Evolutionary conservation across 1,140 invertebrate species (phyloP), one percentile per base, ranked within the genome.

Genomic region (Drosophila tani): DNA sequence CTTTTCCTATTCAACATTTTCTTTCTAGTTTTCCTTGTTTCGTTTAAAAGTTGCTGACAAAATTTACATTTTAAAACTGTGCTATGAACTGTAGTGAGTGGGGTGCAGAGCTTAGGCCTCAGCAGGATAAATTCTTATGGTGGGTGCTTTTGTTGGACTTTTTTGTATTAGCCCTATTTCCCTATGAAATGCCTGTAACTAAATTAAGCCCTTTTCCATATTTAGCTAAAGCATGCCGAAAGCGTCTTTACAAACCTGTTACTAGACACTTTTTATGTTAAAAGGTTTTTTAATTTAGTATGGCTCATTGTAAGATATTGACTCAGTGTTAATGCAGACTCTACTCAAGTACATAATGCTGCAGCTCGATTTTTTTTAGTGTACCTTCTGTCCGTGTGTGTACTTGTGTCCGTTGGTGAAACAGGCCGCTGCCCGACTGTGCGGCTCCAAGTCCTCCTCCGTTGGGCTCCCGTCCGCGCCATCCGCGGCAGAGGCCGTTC

Each of bases 341-440:
- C 12, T 5, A 14, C 38, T 40, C 38, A 40, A 40, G 38, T 40
- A 15, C 40, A 15, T n/a, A 41, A 41, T 15, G 6, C 14, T n/a
- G 35, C 12, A 38, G 53, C 6, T 56, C 4, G 6, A 7, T 32
- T 15, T 12, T 12, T 40, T 24, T 41, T 7, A 40, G 53, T 56
- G 53, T 91, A 92, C 91, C 91, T 92, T 92, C 75, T 92, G 91
- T 57, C 91, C 91, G 67, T 92, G 91, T 66, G 91, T 91, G 67
- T 92, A 92, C 68, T 82, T 92, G 68, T 81, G 87, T 56, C 88
- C 88, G 76, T 84, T 85, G 62, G 83, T 91, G 62, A 82, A 83
- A 71, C 91, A 92, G n/a, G 91, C 79, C 45, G 91, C 91, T 45
- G 91, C 91, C 32, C 91, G 57, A 45, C 91, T 91, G 66, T 91